Evolutionary conservation across 2,888 invertebrate genomes (phyloP).

Genomic region (Volucella inanis): DNA sequence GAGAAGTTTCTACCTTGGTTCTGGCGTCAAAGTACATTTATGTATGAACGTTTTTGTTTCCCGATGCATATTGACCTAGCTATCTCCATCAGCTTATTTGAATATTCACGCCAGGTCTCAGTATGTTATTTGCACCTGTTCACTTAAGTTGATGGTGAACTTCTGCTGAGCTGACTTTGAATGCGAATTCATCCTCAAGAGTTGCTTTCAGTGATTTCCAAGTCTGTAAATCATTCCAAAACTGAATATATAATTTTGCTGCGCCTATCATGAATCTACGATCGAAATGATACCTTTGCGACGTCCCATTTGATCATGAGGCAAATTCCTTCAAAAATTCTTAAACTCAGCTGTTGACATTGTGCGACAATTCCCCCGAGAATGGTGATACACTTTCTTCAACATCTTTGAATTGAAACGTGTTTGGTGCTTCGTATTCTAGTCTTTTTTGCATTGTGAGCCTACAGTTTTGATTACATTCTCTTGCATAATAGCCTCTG

Average conservation of each 20-base stretch:
- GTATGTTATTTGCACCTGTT: constrained; percentile 28
- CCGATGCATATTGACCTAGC: constrained; percentile 31
- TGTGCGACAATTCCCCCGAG: background rate
- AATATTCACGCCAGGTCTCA: constrained; percentile 41
- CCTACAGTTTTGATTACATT: background rate
- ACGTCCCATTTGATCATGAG: background rate
- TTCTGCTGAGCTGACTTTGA: constrained; percentile 30
- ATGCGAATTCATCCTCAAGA: constrained; percentile 25
- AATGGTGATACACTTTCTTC: background rate
- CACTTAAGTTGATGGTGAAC: constrained; percentile 32
- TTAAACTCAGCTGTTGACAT: background rate
- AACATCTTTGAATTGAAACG: background rate
- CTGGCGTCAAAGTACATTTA: too few relatives aligned
- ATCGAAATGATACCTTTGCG: background rate
- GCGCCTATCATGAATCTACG: too few relatives aligned
- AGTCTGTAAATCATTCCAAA: too few relatives aligned
- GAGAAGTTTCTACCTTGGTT: too few relatives aligned
- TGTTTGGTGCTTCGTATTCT: background rate
- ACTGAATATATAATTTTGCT: background rate
- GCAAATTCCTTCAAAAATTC: background rate
- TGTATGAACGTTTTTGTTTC: too few relatives aligned
- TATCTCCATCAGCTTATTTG: constrained; percentile 47
- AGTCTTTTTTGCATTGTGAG: background rate
- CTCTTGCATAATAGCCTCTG: background rate
- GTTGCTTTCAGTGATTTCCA: constrained; percentile 35